Evolutionary conservation across 2,113 vertebrate genomes (phyloP), one percentile per base, ranked within the genome.

Genomic region (Amazona guildingii): DNA sequence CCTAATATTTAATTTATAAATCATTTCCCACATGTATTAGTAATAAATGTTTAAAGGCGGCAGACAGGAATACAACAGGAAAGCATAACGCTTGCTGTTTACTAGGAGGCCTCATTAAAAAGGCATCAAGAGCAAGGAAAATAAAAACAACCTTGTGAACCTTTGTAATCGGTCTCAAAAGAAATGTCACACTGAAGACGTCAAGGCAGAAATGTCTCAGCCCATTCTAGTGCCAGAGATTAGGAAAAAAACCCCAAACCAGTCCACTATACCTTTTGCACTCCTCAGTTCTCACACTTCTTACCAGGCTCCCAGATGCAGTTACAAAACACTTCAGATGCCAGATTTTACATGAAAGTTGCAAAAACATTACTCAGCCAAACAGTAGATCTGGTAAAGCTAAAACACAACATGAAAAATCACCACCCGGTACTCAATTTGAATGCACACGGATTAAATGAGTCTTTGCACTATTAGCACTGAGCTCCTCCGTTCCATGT

Each of bases 1-100:
- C 92, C 97, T 98, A 98, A 98, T 98, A 98, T 98, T 98, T 98
- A 98, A 99, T 98, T 98, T 98, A 98, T 98, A 98, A 98, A 95
- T 98, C 94, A 94, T 97, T 97, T 98, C 98, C 98, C 98, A 96
- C 95, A 95, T 97, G 98, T 94, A 97, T 97, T 93, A 72, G 94
- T 69, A 96, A 98, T 97, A 98, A 97, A 98, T 79, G 97, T 95
- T 95, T 96, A 85, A 86, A 98, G 98, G 97, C 97, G 93, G 97
- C 98, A 98, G 98, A 98, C 98, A 97, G 97, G 90, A 97, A 95
- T 98, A 95, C 97, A 98, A 97, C 91, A 98, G 97, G 97, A 97
- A 97, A 97, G 96, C 95, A 94, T 92, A 98, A 95, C 93, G 96
- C 97, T 95, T 92, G 83, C 97, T 97, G 94, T 97, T 97, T 97